These are phyloP conservation scores for Bos indicus DNA, from an alignment of 2,113 vertebrate species.

Conservation along the genomic window DNA sequence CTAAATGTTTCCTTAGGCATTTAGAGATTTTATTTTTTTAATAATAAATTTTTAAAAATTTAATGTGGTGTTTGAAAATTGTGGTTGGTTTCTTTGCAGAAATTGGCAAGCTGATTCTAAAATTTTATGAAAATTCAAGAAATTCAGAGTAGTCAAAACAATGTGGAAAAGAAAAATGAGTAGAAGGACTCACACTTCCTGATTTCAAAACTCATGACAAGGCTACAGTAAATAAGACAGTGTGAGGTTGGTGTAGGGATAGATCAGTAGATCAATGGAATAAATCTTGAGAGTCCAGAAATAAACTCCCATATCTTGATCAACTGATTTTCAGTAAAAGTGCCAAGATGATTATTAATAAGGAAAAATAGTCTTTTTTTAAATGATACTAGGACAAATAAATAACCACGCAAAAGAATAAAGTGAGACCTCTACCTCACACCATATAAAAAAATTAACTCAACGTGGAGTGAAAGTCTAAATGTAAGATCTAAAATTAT, in stretches of 20 bases:
- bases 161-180: not conserved
- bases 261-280: not conserved
- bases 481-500: not conserved
- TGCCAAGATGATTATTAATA: not conserved
- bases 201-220: slow-evolving; percentile 3
- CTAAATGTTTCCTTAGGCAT: not conserved
- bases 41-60: not conserved
- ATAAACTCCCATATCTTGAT: not conserved
- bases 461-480: not conserved
- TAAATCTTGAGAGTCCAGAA: not conserved
- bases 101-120: not conserved
- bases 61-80: not conserved
- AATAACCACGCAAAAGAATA: not conserved
- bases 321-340: not conserved
- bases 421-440: not conserved
- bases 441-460: not conserved
- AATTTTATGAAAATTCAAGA: not conserved
- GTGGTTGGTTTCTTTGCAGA: not conserved
- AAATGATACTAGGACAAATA: not conserved
- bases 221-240: not conserved
- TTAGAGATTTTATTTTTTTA: not conserved
- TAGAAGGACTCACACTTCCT: not conserved
- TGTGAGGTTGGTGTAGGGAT: not conserved
- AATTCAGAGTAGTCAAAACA: not conserved
- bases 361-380: not conserved